Percentiles rank a stretch among this genome's conserved stretches.
Evolutionary conservation across 2,888 invertebrate species (phyloP).

Genomic region (Leucophenga maculata): DNA sequence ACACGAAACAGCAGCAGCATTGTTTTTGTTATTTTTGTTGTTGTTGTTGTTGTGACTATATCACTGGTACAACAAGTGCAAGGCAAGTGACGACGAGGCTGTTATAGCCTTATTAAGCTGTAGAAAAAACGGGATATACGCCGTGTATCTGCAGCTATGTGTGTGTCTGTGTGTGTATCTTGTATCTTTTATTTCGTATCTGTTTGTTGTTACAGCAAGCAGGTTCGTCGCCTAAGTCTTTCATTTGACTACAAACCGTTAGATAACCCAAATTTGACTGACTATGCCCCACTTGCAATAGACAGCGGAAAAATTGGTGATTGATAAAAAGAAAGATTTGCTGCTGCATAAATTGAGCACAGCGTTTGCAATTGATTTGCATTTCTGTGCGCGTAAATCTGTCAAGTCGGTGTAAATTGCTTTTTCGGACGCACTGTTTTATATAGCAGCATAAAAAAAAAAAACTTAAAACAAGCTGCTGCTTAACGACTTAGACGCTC

Average conservation of each 20-base stretch:
- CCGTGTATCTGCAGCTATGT: conserved; percentile 21
- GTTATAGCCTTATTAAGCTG: conserved; percentile 44
- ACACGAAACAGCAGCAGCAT: background rate
- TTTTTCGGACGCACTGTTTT: background rate
- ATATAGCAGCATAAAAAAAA: background rate
- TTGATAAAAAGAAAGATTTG: background rate
- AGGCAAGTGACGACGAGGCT: conserved; percentile 54
- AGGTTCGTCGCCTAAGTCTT: conserved; percentile 44
- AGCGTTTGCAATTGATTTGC: conserved; percentile 10
- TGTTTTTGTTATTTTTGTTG: background rate
- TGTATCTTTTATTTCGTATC: conserved; percentile 10
- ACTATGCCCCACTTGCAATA: too few species aligned
- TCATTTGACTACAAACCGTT: conserved; percentile 46
- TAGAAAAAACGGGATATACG: conserved; percentile 25
- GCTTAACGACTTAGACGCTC: too few species aligned
- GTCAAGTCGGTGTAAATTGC: background rate
- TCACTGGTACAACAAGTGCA: conserved; percentile 36
- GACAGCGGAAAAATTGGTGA: too few species aligned
- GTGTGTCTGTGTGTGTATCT: conserved; percentile 27
- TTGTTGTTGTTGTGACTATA: background rate
- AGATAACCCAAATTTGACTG: conserved; percentile 52
- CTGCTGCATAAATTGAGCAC: conserved; percentile 40
- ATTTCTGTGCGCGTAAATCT: conserved; percentile 18
- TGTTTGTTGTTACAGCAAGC: conserved; percentile 37
- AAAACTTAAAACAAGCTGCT: too few species aligned